Conservation (phyloP, 2,797 vertebrate species). For the Ispidina picta region DNA sequence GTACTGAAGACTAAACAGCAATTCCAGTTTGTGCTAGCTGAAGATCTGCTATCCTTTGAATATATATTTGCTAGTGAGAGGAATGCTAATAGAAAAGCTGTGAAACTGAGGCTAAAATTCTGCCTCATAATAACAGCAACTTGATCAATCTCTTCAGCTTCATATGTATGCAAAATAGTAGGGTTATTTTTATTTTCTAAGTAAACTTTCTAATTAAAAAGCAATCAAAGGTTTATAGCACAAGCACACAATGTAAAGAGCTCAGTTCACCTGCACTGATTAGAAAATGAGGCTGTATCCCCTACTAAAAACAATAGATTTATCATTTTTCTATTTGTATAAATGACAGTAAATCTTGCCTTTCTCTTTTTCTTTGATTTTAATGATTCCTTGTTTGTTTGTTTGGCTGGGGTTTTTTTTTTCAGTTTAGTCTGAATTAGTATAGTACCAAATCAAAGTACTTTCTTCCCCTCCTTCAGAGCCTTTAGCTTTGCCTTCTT, state of each 20-base stretch:
- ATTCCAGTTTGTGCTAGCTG: background rate
- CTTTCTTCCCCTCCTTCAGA: background rate
- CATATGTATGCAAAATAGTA: background rate
- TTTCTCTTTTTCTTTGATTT: background rate
- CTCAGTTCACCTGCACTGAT: background rate
- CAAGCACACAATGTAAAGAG: background rate
- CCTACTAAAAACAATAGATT: background rate
- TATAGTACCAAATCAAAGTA: background rate
- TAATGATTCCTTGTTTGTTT: background rate
- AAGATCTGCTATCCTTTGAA: background rate
- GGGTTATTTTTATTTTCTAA: background rate
- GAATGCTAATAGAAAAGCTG: slow-evolving; percentile 10
- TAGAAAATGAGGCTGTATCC: background rate
- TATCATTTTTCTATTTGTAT: background rate
- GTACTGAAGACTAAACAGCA: background rate
- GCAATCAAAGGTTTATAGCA: slow-evolving; percentile 3
- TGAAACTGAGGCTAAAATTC: slow-evolving; percentile 10
- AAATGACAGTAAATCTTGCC: background rate
- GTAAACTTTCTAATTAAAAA: slow-evolving; percentile 41
- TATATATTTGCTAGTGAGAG: background rate
- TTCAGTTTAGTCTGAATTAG: background rate
- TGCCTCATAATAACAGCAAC: background rate
- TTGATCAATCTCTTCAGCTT: background rate
- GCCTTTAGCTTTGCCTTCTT: background rate
- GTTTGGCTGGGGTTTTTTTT: background rate